Conservation (phyloP, 2,888 invertebrate genomes). For the Empis stercorea region DNA sequence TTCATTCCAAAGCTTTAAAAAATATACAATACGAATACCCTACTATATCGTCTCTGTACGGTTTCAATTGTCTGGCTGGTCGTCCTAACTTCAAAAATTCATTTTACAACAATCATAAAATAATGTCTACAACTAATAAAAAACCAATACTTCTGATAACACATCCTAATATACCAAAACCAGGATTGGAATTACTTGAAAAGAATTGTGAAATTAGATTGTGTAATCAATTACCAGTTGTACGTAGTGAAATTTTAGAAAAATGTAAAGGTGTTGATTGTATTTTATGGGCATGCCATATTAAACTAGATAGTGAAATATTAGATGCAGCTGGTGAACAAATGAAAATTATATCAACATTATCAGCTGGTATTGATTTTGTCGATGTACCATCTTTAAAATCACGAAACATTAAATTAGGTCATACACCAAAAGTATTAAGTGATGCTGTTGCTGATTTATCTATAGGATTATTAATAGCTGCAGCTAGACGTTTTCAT, state of each 20-base stretch:
- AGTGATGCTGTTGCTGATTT: constrained; percentile 71
- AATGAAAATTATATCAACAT: constrained; percentile 63
- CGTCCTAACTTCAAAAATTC: too few relatives aligned
- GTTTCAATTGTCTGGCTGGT: too few relatives aligned
- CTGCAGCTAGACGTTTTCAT: constrained; percentile 61
- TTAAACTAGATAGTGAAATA: constrained; percentile 25
- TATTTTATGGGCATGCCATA: constrained; percentile 28
- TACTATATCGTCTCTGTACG: too few relatives aligned
- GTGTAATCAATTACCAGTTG: constrained; percentile 23
- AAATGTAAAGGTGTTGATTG: constrained; percentile 31
- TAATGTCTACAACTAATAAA: not conserved
- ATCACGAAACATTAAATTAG: constrained; percentile 57
- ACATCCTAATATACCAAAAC: constrained; percentile 51
- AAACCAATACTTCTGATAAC: constrained; percentile 46
- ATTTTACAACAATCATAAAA: not conserved
- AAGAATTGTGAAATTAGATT: constrained; percentile 24
- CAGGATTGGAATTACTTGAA: constrained; percentile 48
- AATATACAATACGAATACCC: too few relatives aligned
- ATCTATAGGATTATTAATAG: constrained; percentile 61
- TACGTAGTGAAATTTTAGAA: constrained; percentile 25
- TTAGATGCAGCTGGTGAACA: constrained; percentile 41
- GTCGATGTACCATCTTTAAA: constrained; percentile 61
- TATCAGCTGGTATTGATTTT: constrained; percentile 80
- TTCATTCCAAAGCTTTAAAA: too few relatives aligned
- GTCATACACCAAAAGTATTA: constrained; percentile 65